Percentiles rank a stretch among this genome's conserved stretches.
Conservation (phyloP, 2,113 vertebrate genomes). For the Antigone vipio region DNA sequence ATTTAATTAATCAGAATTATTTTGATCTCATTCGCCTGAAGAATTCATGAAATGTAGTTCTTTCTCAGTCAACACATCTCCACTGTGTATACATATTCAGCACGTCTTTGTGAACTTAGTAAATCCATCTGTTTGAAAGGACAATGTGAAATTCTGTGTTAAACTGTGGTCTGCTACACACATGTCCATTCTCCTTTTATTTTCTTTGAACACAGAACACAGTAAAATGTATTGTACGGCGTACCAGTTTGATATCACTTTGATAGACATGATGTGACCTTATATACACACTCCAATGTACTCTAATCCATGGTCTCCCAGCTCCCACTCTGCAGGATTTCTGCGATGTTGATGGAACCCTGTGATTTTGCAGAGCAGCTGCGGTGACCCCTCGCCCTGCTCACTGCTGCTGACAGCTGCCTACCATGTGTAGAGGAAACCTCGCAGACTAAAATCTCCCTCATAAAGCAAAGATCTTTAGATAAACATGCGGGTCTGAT, state of each 20-base stretch:
- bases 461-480: slow-evolving; percentile 69
- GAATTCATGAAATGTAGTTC: slow-evolving; percentile 2
- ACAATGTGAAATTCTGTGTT: slow-evolving; percentile 61
- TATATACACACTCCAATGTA: slow-evolving; percentile 71
- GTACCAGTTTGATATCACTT: slow-evolving; percentile 69
- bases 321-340: slow-evolving; percentile 79
- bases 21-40: slow-evolving; percentile 10
- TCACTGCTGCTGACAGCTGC: slow-evolving; percentile 82
- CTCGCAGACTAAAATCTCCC: slow-evolving; percentile 75
- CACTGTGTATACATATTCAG: not conserved
- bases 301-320: slow-evolving; percentile 76
- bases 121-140: slow-evolving; percentile 62
- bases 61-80: slow-evolving; percentile 33
- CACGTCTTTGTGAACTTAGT: not conserved
- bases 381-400: slow-evolving; percentile 72
- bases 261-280: slow-evolving; percentile 80
- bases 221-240: slow-evolving; percentile 73
- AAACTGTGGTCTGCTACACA: slow-evolving; percentile 68
- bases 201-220: slow-evolving; percentile 74
- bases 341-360: slow-evolving; percentile 82
- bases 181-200: slow-evolving; percentile 67
- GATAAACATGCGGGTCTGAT: slow-evolving; percentile 72
- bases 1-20: slow-evolving; percentile 26
- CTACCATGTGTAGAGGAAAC: slow-evolving; percentile 81
- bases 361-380: slow-evolving; percentile 78